Evolutionary conservation across 1,140 invertebrate genomes (phyloP), one percentile per base, ranked within the genome.

Genomic region (Heliconius hermathena): DNA sequence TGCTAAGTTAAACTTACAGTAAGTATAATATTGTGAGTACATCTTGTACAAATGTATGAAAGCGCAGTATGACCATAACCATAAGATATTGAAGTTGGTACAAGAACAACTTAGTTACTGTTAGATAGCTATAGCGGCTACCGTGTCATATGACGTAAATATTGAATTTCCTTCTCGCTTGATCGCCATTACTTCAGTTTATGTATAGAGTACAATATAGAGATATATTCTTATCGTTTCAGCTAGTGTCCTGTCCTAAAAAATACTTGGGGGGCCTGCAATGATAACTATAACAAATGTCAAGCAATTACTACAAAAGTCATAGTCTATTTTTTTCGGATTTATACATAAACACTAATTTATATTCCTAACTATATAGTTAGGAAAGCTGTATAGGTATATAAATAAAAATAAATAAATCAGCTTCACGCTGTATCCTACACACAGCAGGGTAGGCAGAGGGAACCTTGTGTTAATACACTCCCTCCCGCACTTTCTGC

Each of bases 71-170:
- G 57, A 2, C 22, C 8, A 66, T 13, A 60, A 60, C 57, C 20
- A 60, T 26, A 66, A 26, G 1, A 66, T 66, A 66, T 66, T 29
- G 60, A 66, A 66, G 22, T 66, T 26, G 5, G 60, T 11, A 66
- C 60, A 66, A 29, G 60, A 26, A 66, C 22, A 66, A 29, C 60
- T 66, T 66, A 66, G 60, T 66, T 66, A 66, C 26, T 66, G 60
- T 9, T 66, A 66, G 9, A 16, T 29, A 16, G 9, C 1, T 66
- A 29, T 3, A 8, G 0, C 18, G 49, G 49, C 49, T 66, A 66
- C 20, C 26, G n/a, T 66, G 60, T 66, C 60, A 3, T 66, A 26
- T 26, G 1, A 66, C 57, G 60, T 66, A 5, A 66, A 66, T 66
- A 66, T 26, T 66, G 3, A 66, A 66, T 66, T 66, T 66, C 60